These are phyloP conservation scores for Chloropsis cyanopogon DNA, from an alignment of 2,113 vertebrate genomes.

Conservation along the genomic window DNA sequence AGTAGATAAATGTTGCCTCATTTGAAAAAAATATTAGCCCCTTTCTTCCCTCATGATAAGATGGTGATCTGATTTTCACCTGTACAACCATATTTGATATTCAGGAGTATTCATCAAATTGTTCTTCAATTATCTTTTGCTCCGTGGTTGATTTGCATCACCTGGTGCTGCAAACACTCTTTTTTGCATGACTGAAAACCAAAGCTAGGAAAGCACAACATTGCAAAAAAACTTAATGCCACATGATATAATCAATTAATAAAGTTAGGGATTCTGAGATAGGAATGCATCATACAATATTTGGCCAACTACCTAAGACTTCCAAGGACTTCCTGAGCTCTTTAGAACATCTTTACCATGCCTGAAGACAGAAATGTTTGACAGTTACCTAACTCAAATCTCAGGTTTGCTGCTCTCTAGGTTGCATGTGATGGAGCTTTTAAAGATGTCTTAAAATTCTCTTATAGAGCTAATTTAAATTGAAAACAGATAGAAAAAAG, in stretches of 20 bases:
- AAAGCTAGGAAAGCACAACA: not conserved
- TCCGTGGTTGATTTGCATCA: not conserved
- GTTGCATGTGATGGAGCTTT: not conserved
- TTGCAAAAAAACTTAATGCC: not conserved
- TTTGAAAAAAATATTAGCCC: not conserved
- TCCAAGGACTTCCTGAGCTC: not conserved
- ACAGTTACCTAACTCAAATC: not conserved
- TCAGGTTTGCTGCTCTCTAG: not conserved
- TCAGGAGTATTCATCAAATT: not conserved
- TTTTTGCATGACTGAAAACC: not conserved
- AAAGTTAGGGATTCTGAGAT: not conserved
- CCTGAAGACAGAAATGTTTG: not conserved
- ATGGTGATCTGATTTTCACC: not conserved
- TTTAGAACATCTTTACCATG: not conserved
- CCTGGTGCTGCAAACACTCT: not conserved
- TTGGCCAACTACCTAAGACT: not conserved
- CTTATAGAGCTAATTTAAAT: not conserved
- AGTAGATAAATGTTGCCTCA: not conserved
- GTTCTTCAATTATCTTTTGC: not conserved
- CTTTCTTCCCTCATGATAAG: not conserved
- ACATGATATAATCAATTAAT: not conserved
- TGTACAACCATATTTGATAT: not conserved
- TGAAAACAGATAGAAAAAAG: not conserved
- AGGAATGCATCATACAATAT: not conserved
- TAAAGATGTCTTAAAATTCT: not conserved